Evolutionary conservation across 2,888 invertebrate species (phyloP).

Genomic region (Cephus pulcher): DNA sequence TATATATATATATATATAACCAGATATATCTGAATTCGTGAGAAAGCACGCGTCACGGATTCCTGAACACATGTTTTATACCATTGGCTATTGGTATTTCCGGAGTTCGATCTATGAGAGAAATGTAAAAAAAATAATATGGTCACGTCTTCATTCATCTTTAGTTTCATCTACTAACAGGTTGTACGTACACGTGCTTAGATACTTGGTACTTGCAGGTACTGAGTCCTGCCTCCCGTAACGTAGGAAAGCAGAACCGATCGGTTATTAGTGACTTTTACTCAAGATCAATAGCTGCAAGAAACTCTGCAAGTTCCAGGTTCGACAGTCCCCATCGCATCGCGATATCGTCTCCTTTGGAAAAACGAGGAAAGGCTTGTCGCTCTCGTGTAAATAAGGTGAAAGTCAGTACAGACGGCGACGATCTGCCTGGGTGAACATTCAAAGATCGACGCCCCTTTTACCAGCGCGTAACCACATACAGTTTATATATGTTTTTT

Average conservation of each 20-base stretch:
- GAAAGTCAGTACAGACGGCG: conserved; percentile 28
- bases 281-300: conserved; percentile 24
- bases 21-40: too few relatives aligned
- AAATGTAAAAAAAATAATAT: background rate
- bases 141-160: background rate
- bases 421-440: conserved; percentile 22
- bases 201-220: background rate
- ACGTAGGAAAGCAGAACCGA: conserved; percentile 15
- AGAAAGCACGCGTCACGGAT: background rate
- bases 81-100: background rate
- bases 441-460: background rate
- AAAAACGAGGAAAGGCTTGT: conserved; percentile 10
- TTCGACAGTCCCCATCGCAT: conserved; percentile 9
- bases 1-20: background rate
- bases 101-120: background rate
- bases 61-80: background rate
- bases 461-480: background rate
- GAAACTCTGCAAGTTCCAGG: conserved; percentile 17
- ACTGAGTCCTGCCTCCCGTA: background rate
- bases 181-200: background rate
- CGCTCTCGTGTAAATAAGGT: conserved; percentile 18
- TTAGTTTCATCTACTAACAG: background rate
- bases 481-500: background rate
- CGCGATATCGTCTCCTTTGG: background rate
- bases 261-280: conserved; percentile 17